Evolutionary conservation across 2,888 invertebrate species (phyloP).

Genomic region (Pollenia labialis): DNA sequence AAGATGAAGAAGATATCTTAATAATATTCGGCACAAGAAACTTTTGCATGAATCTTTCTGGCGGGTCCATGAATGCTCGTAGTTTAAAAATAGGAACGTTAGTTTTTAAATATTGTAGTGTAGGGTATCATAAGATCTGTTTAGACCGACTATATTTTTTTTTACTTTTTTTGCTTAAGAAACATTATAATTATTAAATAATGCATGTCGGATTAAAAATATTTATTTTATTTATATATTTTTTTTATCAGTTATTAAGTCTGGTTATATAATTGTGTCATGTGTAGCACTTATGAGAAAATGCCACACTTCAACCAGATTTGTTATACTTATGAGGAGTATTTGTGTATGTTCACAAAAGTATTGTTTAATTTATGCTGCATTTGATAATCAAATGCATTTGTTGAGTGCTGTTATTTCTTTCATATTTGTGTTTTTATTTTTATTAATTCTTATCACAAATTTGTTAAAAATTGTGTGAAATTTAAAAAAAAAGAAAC

Average conservation of each 20-base stretch:
- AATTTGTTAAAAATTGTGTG: constrained; percentile 36
- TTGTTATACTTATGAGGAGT: neutral
- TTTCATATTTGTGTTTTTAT: neutral
- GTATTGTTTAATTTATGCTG: neutral
- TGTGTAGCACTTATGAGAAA: neutral
- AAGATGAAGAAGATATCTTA: too few species aligned
- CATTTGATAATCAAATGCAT: constrained; percentile 34
- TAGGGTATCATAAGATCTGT: too few species aligned
- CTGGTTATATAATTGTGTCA: constrained; percentile 25
- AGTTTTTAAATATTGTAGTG: too few species aligned
- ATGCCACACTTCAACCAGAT: neutral
- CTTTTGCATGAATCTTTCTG: too few species aligned
- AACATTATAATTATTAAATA: constrained; percentile 45
- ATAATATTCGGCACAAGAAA: too few species aligned
- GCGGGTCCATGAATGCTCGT: too few species aligned
- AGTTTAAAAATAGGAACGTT: too few species aligned
- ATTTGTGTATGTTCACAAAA: neutral
- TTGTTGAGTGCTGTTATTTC: constrained; percentile 8
- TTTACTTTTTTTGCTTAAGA: neutral
- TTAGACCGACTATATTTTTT: too few species aligned
- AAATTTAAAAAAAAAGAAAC: constrained; percentile 42
- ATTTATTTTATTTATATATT: constrained; percentile 53
- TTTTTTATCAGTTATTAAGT: constrained; percentile 50
- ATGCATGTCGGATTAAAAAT: constrained; percentile 49
- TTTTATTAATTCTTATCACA: constrained; percentile 33